Base-by-base conservation (phyloP, 1,140 invertebrate species). In the Pteromalus puparum region DNA sequence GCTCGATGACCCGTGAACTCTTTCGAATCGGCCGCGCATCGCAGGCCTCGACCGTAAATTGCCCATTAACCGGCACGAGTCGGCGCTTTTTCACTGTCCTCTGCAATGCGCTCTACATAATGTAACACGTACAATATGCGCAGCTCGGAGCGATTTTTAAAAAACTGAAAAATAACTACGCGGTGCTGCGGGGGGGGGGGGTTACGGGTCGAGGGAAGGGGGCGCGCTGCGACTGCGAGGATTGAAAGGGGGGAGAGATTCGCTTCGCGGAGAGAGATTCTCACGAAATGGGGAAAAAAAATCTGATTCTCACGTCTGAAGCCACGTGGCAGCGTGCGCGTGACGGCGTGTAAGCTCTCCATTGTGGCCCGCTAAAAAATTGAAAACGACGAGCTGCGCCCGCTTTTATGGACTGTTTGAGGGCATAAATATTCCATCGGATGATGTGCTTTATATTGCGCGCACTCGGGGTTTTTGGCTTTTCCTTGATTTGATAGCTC, bases 301-400 rank as follows among this genome's bases (percentile, higher is more conserved):
- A 77, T 85, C 84, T 67, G 83, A 85, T 85, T 85, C 84, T 85
- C 84, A 85, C 84, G 84, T 85, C 28, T 24, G 38, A 34, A 21
- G 61, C 34, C 84, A 85, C 79, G 84, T 82, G 79, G 67, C 42
- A 5, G 81, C 46, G 24, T 46, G 72, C 67, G 65, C 82, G 21
- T 78, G 75, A 83, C 46, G 18, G 34, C 26, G 48, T 81, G 34
- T 81, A 75, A 85, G 78, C 72, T 76, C 7, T 85, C 28, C 28
- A 53, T 81, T 81, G 70, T 80, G 83, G 48, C 6, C n/a, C 6
- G 78, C n/a, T 81, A 78, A 82, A 85, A 81, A 85, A 85, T 85
- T 85, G 78, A 81, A 85, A 85, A 76, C 28, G 53, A 79, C 67
- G 46, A 72, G 82, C 46, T 34, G 30, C 53, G 34, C 12, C 53